Percentiles rank a stretch among this genome's conserved stretches.
These are phyloP conservation scores for Campoletis raptor DNA, from an alignment of 2,888 invertebrate genomes.

Conservation along the genomic window DNA sequence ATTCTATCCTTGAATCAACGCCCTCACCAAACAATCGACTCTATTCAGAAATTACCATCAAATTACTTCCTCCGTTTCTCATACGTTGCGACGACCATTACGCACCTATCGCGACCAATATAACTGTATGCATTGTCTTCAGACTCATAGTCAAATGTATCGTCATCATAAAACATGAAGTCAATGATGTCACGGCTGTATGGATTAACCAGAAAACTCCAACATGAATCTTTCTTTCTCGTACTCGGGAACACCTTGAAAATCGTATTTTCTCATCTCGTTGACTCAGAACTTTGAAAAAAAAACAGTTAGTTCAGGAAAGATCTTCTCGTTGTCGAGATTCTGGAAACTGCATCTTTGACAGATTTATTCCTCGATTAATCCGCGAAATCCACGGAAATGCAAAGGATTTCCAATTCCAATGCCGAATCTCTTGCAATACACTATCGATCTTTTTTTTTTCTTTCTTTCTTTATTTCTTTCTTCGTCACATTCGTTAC, in stretches of 20 bases:
- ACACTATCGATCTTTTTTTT: slow-evolving; percentile 23
- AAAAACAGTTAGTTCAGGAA: slow-evolving; percentile 20
- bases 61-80: slow-evolving; percentile 58
- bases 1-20: slow-evolving; percentile 51
- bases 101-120: slow-evolving; percentile 22
- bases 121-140: background rate
- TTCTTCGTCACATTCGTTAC: slow-evolving; percentile 10
- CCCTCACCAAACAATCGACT: slow-evolving; percentile 31
- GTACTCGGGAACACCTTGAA: background rate
- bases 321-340: slow-evolving; percentile 35
- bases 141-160: slow-evolving; percentile 54
- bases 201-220: slow-evolving; percentile 48
- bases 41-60: slow-evolving; percentile 55
- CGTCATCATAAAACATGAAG: slow-evolving; percentile 44
- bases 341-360: background rate
- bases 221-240: slow-evolving; percentile 1
- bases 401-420: slow-evolving; percentile 51
- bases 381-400: slow-evolving; percentile 1
- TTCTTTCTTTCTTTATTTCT: background rate
- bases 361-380: background rate
- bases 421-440: background rate
- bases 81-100: background rate
- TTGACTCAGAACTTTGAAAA: slow-evolving; percentile 24
- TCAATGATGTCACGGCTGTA: slow-evolving; percentile 55
- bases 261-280: slow-evolving; percentile 21